Evolutionary conservation across 2,797 vertebrate species (phyloP).

Genomic region (Acrossocheilus fasciatus): DNA sequence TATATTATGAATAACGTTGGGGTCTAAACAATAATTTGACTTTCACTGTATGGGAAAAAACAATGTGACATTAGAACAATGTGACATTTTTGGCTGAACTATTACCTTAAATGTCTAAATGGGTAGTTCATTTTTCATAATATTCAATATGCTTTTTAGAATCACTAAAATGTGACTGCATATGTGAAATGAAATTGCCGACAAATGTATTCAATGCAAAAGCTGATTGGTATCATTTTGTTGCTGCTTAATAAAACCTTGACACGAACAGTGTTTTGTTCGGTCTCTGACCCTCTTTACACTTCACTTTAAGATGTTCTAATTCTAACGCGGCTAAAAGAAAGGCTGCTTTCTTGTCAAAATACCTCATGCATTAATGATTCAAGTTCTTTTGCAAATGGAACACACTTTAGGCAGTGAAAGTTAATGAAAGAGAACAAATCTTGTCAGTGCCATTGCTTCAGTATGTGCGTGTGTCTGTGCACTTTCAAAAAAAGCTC

Average conservation of each 20-base stretch:
- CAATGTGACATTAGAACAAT: too few relatives aligned
- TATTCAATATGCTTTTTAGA: not conserved
- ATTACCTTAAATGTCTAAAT: not conserved
- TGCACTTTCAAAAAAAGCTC: not conserved
- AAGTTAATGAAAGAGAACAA: constrained; percentile 56
- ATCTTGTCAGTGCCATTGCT: constrained; percentile 36
- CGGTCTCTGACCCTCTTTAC: not conserved
- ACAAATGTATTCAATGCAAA: not conserved
- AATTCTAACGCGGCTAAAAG: constrained; percentile 1
- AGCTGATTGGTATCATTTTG: constrained; percentile 11
- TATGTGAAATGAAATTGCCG: not conserved
- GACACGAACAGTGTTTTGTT: not conserved
- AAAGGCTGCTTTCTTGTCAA: constrained; percentile 35
- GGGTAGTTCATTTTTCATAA: not conserved
- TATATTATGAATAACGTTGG: not conserved
- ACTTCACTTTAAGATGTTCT: not conserved
- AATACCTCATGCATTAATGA: constrained; percentile 49
- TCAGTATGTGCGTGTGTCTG: not conserved
- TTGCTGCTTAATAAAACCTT: not conserved
- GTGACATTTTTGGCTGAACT: not conserved
- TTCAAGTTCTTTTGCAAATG: constrained; percentile 35
- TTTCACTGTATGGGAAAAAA: not conserved
- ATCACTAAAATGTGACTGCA: not conserved
- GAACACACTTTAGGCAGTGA: constrained; percentile 42
- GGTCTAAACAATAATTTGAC: not conserved